These are phyloP conservation scores for Coboldia fuscipes DNA, from an alignment of 1,140 invertebrate genomes.

Conservation along the genomic window DNA sequence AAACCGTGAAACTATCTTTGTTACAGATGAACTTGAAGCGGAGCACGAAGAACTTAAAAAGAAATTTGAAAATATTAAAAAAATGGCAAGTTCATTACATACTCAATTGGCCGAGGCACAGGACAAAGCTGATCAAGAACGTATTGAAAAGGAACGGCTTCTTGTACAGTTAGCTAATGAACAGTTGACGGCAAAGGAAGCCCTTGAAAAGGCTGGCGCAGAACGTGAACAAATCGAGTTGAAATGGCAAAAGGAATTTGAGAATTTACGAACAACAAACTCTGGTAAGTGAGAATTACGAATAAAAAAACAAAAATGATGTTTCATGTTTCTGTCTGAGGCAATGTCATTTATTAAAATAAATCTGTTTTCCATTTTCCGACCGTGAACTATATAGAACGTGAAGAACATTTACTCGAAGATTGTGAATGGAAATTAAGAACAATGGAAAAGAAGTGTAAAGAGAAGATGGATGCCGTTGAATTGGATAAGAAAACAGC, in stretches of 20 bases:
- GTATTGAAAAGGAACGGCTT: slow-evolving; percentile 21
- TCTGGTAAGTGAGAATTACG: slow-evolving; percentile 7
- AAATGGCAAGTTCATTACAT: slow-evolving; percentile 13
- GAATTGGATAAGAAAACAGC: slow-evolving; percentile 27
- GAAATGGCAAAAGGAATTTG: slow-evolving; percentile 38
- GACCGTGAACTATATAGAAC: slow-evolving; percentile 23
- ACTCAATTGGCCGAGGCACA: slow-evolving; percentile 14
- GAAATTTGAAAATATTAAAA: slow-evolving; percentile 26
- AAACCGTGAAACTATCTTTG: slow-evolving; percentile 6
- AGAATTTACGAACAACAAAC: slow-evolving; percentile 28
- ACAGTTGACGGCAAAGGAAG: slow-evolving; percentile 27
- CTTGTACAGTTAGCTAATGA: slow-evolving; percentile 22
- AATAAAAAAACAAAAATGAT: no score
- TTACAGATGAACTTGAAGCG: slow-evolving; percentile 22
- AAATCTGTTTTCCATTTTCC: no score
- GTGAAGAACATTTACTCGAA: slow-evolving; percentile 37
- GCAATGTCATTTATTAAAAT: no score
- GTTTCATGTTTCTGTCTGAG: no score
- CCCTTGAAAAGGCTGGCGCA: slow-evolving; percentile 31
- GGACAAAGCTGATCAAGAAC: slow-evolving; percentile 12
- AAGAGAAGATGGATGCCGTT: slow-evolving; percentile 32
- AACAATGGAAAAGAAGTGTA: slow-evolving; percentile 36
- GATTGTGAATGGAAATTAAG: slow-evolving; percentile 48
- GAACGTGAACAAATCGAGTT: slow-evolving; percentile 31
- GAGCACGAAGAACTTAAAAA: slow-evolving; percentile 24